phyloP scores from a whole-genome alignment of 2,113 vertebrate species.

The Calidris pygmaea region DNA sequence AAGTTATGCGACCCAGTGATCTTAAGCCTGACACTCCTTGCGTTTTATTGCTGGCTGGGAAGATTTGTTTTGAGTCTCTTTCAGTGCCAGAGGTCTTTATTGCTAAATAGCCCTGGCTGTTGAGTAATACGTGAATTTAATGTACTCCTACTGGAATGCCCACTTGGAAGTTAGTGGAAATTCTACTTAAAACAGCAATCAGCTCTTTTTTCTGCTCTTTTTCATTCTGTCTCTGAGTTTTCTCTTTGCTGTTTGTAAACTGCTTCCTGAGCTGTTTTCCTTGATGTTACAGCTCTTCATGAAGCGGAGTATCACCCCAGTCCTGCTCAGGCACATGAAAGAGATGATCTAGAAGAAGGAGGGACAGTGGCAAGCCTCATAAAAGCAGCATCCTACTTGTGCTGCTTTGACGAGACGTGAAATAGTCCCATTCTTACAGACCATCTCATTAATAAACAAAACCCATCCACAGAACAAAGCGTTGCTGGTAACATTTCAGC shows the following conservation, averaged over 20 bases:
- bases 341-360: neutral
- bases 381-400: slow-evolving; percentile 18
- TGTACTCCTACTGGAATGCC: neutral
- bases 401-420: slow-evolving; percentile 16
- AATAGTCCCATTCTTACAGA: neutral
- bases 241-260: slow-evolving; percentile 1
- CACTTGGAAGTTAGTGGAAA: neutral
- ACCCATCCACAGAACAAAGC: neutral
- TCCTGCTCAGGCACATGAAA: slow-evolving; percentile 20
- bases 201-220: neutral
- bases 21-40: neutral
- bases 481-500: neutral
- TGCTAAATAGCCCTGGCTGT: slow-evolving; percentile 46
- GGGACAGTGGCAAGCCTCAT: neutral
- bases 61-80: slow-evolving; percentile 26
- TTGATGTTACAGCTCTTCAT: neutral
- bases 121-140: slow-evolving; percentile 18
- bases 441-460: neutral
- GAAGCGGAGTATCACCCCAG: neutral
- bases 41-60: neutral
- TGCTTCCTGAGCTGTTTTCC: neutral
- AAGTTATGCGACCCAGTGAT: neutral
- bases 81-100: slow-evolving; percentile 26
- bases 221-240: neutral
- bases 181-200: neutral